These are phyloP conservation scores for Zosterops japonicus DNA, from an alignment of 2,113 vertebrate genomes.

Conservation along the genomic window DNA sequence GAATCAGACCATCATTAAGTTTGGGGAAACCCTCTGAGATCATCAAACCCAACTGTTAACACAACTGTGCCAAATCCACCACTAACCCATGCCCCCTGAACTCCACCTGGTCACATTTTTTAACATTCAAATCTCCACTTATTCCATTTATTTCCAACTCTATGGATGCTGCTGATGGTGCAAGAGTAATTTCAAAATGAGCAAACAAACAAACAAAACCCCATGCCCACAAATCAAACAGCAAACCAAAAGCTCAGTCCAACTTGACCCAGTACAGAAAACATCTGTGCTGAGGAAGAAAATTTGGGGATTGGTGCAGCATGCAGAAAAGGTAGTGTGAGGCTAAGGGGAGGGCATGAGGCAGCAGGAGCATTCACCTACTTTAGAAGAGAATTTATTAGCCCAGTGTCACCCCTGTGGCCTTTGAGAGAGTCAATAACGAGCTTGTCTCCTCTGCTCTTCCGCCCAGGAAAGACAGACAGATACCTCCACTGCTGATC, in stretches of 20 bases:
- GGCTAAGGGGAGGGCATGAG: not conserved
- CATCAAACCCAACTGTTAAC: fast-evolving
- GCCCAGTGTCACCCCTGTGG: not conserved
- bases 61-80: not conserved
- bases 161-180: not conserved
- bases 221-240: not conserved
- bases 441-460: not conserved
- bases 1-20: not conserved
- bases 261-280: not conserved
- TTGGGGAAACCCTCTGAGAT: not conserved
- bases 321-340: not conserved
- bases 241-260: not conserved
- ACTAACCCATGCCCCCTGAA: not conserved
- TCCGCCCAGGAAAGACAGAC: not conserved
- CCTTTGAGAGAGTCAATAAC: not conserved
- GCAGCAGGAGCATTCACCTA: not conserved
- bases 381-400: constrained; percentile 9
- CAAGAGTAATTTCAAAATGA: not conserved
- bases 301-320: not conserved
- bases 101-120: not conserved
- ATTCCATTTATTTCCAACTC: not conserved
- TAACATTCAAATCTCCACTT: not conserved
- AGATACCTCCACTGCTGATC: not conserved
- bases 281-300: not conserved
- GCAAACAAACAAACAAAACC: not conserved